A percentile compares a stretch with the other conserved stretches of the same genome.
Conservation (phyloP, 2,797 vertebrate genomes). For the Oreochromis grahami region DNA sequence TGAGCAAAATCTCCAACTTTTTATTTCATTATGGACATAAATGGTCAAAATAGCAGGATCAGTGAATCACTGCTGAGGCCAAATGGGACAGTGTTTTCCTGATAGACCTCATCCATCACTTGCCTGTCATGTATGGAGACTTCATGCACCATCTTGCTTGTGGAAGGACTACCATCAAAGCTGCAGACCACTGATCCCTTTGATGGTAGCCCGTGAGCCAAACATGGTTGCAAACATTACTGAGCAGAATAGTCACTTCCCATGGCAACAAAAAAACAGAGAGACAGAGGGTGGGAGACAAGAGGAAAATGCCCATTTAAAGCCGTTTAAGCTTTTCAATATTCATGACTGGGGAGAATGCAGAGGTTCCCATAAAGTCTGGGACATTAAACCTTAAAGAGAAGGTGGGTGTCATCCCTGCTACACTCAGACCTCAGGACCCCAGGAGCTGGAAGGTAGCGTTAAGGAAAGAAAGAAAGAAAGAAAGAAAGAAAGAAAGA, state of each 20-base stretch:
- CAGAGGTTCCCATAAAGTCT: constrained; percentile 59
- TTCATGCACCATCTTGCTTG: constrained; percentile 13
- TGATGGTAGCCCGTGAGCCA: constrained; percentile 66
- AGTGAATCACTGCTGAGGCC: neutral
- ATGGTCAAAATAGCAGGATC: constrained; percentile 5
- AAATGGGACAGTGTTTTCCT: constrained; percentile 16
- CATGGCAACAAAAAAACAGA: constrained; percentile 61
- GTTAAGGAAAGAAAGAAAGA: constrained; percentile 53
- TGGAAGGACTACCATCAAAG: constrained; percentile 65
- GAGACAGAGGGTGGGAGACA: neutral
- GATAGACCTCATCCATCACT: constrained; percentile 10
- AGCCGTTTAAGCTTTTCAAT: constrained; percentile 50
- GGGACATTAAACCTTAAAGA: constrained; percentile 55
- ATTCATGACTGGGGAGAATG: constrained; percentile 48
- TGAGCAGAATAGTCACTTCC: constrained; percentile 49
- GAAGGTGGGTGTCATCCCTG: constrained; percentile 50
- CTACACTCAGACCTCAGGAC: constrained; percentile 1
- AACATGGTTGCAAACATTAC: constrained; percentile 59
- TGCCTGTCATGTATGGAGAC: constrained; percentile 10
- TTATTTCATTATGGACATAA: constrained; percentile 2
- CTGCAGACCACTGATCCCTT: constrained; percentile 64
- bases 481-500: neutral
- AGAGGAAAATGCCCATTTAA: constrained; percentile 44
- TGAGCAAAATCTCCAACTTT: neutral
- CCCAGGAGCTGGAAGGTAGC: constrained; percentile 53